Conservation (phyloP, 2,888 invertebrate species). For the Neoitamus cyanurus region DNA sequence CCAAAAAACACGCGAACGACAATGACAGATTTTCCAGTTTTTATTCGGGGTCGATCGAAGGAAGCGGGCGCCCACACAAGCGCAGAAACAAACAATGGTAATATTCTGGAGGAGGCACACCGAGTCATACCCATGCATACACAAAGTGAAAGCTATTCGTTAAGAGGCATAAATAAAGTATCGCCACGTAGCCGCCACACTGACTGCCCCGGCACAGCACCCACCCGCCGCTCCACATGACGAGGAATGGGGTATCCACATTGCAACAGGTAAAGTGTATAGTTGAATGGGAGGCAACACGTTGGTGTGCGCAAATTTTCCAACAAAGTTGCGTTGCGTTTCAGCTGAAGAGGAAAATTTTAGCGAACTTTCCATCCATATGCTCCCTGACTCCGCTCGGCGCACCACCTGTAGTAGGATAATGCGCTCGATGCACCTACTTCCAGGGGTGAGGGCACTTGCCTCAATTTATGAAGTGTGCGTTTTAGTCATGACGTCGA, state of each 20-base stretch:
- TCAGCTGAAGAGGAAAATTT: background rate
- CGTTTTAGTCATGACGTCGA: background rate
- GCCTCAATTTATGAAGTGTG: background rate
- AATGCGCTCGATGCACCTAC: background rate
- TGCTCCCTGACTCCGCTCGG: background rate
- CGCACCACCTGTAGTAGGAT: constrained; percentile 8
- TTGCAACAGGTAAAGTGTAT: constrained; percentile 41
- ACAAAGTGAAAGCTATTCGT: constrained; percentile 20
- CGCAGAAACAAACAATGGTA: background rate
- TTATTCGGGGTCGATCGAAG: constrained; percentile 41
- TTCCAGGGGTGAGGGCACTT: background rate
- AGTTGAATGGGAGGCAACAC: constrained; percentile 9
- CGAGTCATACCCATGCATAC: background rate
- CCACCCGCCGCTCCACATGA: background rate
- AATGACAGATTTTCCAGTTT: constrained; percentile 50
- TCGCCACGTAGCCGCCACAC: constrained; percentile 37
- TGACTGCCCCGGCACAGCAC: background rate
- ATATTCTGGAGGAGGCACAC: background rate
- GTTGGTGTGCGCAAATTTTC: constrained; percentile 37
- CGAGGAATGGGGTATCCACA: background rate
- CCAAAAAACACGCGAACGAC: constrained; percentile 17
- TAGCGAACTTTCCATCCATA: constrained; percentile 16
- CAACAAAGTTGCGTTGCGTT: background rate
- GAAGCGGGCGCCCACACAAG: background rate
- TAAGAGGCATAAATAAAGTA: constrained; percentile 41